phyloP scores from a whole-genome alignment of 2,113 vertebrate species.

The Psilopogon haemacephalus region DNA sequence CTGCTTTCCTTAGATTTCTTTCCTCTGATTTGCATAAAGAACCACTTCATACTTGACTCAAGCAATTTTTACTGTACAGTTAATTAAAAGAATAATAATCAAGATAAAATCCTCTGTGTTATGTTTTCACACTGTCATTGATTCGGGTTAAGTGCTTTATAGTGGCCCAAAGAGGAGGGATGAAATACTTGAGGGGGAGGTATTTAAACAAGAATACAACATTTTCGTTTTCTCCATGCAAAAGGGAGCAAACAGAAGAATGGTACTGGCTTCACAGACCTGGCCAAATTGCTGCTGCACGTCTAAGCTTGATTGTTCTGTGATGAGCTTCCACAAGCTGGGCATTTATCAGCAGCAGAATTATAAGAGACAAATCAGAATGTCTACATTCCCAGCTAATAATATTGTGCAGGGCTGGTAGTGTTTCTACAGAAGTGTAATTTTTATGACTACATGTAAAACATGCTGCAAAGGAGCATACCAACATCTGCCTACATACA shows the following conservation, averaged over 20 bases:
- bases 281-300: background rate
- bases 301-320: background rate
- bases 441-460: background rate
- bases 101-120: background rate
- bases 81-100: background rate
- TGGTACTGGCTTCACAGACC: rapidly evolving
- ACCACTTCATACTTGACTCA: background rate
- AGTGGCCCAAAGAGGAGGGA: background rate
- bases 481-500: background rate
- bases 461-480: background rate
- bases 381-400: background rate
- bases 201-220: background rate
- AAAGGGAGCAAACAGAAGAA: background rate
- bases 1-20: background rate
- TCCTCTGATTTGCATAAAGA: background rate
- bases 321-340: background rate
- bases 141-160: background rate
- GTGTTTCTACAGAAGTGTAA: background rate
- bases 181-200: background rate
- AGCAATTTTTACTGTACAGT: background rate
- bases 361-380: background rate
- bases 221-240: background rate
- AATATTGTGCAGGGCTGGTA: background rate
- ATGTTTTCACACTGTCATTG: background rate
- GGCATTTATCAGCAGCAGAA: background rate